A percentile compares a stretch with the other conserved stretches of the same genome.
These are phyloP conservation scores for Thera obeliscata DNA, from an alignment of 2,888 invertebrate genomes.

Conservation along the genomic window DNA sequence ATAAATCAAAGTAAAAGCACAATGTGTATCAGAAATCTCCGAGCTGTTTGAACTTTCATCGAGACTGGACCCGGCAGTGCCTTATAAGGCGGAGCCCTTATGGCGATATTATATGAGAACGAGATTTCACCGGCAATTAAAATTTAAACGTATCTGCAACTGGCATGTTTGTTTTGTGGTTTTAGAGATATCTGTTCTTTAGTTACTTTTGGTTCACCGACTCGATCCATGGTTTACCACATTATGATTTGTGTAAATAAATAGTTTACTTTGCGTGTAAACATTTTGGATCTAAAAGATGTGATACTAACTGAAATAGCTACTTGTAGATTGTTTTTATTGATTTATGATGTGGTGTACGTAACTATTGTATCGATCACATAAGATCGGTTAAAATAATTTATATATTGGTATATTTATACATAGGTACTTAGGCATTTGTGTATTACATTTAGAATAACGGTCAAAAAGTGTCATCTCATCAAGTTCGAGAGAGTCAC, in stretches of 20 bases:
- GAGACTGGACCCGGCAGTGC: slow-evolving; percentile 25
- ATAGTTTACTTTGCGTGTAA: slow-evolving; percentile 5
- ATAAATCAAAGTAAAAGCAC: slow-evolving; percentile 34
- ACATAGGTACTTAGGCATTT: too few relatives aligned
- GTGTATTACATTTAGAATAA: too few relatives aligned
- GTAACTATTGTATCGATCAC: too few relatives aligned
- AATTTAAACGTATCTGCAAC: slow-evolving; percentile 43
- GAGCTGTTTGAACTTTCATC: slow-evolving; percentile 33
- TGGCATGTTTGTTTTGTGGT: slow-evolving; percentile 30
- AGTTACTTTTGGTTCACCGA: slow-evolving; percentile 12
- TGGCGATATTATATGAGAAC: slow-evolving; percentile 42
- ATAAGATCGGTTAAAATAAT: too few relatives aligned
- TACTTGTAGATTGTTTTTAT: slow-evolving; percentile 3
- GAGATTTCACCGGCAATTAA: slow-evolving; percentile 47
- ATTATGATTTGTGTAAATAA: slow-evolving; percentile 1
- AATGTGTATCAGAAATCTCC: slow-evolving; percentile 41
- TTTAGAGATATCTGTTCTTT: slow-evolving; percentile 12
- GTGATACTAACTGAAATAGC: not conserved
- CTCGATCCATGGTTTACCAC: slow-evolving; percentile 12
- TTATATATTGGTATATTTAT: too few relatives aligned
- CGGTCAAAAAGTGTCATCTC: too few relatives aligned
- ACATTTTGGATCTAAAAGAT: slow-evolving; percentile 4
- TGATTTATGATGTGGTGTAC: not conserved
- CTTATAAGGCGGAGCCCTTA: slow-evolving; percentile 35
- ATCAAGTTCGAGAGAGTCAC: too few relatives aligned